These are phyloP conservation scores for Amyelois transitella DNA, from an alignment of 1,140 invertebrate genomes.

Conservation along the genomic window DNA sequence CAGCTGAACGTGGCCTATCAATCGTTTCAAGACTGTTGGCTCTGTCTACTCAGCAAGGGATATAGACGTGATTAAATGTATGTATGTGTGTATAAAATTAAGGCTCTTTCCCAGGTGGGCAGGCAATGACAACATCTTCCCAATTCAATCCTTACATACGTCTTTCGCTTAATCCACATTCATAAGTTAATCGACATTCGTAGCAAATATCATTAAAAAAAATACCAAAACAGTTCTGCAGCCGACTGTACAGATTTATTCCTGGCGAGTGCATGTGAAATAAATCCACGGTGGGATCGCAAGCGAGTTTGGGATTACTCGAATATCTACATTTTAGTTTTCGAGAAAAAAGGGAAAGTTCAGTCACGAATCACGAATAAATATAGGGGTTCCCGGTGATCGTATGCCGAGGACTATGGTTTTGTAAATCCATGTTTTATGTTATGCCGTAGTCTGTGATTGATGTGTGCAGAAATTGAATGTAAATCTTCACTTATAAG, in stretches of 20 bases:
- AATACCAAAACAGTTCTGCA: background rate
- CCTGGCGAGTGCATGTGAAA: constrained; percentile 33
- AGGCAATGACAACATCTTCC: too few relatives aligned
- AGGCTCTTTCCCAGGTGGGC: too few relatives aligned
- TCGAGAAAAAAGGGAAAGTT: constrained; percentile 4
- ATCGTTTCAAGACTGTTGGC: too few relatives aligned
- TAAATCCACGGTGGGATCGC: constrained; percentile 38
- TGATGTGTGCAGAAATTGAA: background rate
- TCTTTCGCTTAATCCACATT: too few relatives aligned
- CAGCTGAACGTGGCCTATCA: too few relatives aligned
- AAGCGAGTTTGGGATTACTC: constrained; percentile 29
- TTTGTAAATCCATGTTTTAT: background rate
- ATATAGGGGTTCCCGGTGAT: background rate
- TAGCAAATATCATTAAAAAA: background rate
- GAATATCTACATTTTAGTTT: constrained; percentile 12
- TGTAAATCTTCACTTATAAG: too few relatives aligned
- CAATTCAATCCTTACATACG: too few relatives aligned
- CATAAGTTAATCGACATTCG: too few relatives aligned
- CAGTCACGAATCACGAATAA: background rate
- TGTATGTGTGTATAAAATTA: too few relatives aligned
- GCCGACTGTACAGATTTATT: constrained; percentile 35
- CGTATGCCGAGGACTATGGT: background rate
- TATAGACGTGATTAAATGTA: too few relatives aligned
- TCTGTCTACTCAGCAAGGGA: too few relatives aligned
- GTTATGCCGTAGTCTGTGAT: background rate